Base-by-base conservation (phyloP, 2,113 vertebrate genomes). In the Stictonetta naevosa region DNA sequence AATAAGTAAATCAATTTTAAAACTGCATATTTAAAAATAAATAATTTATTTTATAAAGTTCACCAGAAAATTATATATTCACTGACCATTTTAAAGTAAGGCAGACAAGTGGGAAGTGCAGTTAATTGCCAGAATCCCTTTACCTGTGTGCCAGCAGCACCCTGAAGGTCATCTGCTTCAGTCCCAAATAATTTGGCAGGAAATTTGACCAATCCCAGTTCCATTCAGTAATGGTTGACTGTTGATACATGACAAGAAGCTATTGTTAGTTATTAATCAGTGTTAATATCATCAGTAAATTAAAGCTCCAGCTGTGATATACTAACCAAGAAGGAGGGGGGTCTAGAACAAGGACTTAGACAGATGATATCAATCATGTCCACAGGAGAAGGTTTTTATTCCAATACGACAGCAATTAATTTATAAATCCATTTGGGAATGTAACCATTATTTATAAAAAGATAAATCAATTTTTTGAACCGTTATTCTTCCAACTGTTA, bases 261-360 rank as follows among this genome's bases (percentile, higher is more conserved):
- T 97, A 98, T 98, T 98, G 98, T 99, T 99, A 98, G 98, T 98
- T 99, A 99, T 99, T 99, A 99, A 99, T 99, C 98, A 99, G 98
- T 98, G 98, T 99, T 99, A 99, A 99, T 98, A 98, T 97, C 98
- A 99, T 98, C 97, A 98, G 98, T 98, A 98, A 98, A 99, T 99
- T 98, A 99, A 98, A 98, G 97, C 98, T 98, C 98, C 99, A 99
- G 98, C 98, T 99, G 98, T 97, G 97, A 98, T 97, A 98, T 97
- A 98, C 98, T 98, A 99, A 99, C 98, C 98, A 98, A 98, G 97
- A 97, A 98, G 98, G 97, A 98, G 97, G 97, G 97, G 97, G 91
- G 95, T 97, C 96, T 98, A 96, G 96, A 98, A 97, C 94, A 98
- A 98, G 98, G 97, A 98, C 97, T 98, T 96, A 95, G 97, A 98